phyloP scores from a whole-genome alignment of 2,113 vertebrate species.

The Bucco capensis region DNA sequence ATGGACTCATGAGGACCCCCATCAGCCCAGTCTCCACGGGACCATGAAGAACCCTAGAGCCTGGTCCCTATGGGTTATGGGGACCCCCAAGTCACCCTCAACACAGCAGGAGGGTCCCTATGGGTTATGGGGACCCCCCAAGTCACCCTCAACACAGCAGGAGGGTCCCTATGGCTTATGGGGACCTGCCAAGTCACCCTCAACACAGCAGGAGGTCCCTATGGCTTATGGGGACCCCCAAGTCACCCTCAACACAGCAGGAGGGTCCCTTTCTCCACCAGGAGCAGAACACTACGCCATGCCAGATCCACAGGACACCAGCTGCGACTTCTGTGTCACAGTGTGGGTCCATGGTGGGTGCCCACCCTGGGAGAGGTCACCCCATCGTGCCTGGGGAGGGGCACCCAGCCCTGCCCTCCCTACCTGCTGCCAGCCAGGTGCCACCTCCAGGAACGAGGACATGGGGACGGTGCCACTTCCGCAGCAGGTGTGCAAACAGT shows the following conservation, averaged over 20 bases:
- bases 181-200: background rate
- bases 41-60: background rate
- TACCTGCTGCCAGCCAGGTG: conserved; percentile 11
- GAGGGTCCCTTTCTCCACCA: background rate
- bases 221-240: background rate
- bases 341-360: background rate
- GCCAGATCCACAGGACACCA: background rate
- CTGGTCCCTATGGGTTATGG: rapidly evolving
- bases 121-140: background rate
- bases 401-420: background rate
- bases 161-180: background rate
- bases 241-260: background rate
- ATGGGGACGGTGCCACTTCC: conserved; percentile 25
- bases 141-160: too few species aligned
- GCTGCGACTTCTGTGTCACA: background rate
- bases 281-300: background rate
- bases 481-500: background rate
- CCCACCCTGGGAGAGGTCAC: background rate
- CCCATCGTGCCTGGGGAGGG: background rate
- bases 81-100: background rate
- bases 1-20: background rate
- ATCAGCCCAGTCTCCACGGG: background rate
- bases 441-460: background rate
- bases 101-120: too few species aligned
- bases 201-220: background rate